Evolutionary conservation across 2,113 vertebrate genomes (phyloP).

Genomic region (Mus pahari): DNA sequence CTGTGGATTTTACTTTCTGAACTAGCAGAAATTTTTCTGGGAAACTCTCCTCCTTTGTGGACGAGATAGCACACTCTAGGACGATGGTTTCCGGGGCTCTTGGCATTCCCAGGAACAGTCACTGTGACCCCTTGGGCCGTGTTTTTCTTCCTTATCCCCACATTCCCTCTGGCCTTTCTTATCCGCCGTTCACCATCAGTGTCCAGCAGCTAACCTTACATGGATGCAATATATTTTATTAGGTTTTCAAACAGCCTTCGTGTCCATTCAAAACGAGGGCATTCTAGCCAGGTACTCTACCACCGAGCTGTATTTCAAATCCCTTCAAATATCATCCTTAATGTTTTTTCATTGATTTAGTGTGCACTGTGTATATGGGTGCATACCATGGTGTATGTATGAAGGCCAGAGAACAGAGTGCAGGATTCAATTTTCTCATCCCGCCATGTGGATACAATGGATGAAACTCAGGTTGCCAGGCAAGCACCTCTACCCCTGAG

Average conservation of each 20-base stretch:
- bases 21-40: neutral
- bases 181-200: accelerated
- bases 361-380: neutral
- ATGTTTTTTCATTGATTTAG: neutral
- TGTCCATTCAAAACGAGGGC: neutral
- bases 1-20: neutral
- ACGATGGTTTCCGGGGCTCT: neutral
- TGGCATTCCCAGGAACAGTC: accelerated
- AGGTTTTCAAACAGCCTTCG: slow-evolving; percentile 33
- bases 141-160: accelerated
- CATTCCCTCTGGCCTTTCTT: neutral
- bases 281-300: neutral
- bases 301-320: neutral
- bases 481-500: too few relatives aligned
- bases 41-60: neutral
- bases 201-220: neutral
- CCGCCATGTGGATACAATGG: too few relatives aligned
- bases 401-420: neutral
- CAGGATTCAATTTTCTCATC: neutral
- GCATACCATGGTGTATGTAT: neutral
- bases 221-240: neutral
- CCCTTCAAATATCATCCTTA: too few relatives aligned
- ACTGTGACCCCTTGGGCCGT: neutral
- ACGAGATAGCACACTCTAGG: neutral
- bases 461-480: neutral